These are phyloP conservation scores for Myotis yumanensis DNA, from an alignment of 2,113 vertebrate genomes.

Conservation along the genomic window DNA sequence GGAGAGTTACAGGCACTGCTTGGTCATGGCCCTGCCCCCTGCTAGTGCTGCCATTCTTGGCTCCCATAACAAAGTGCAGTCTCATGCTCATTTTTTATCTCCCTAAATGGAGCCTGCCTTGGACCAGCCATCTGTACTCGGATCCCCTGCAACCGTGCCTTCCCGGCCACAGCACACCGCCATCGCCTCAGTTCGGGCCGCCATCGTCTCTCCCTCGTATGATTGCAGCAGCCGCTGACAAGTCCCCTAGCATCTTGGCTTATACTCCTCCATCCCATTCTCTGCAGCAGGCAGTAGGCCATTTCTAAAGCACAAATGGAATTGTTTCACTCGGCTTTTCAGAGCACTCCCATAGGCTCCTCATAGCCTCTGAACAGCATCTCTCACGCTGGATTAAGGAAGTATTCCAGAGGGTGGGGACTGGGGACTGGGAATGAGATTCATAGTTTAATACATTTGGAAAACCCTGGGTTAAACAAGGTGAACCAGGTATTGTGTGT, in stretches of 20 bases:
- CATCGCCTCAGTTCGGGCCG: background rate
- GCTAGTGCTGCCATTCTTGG: slow-evolving; percentile 58
- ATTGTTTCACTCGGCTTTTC: slow-evolving; percentile 9
- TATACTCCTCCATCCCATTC: background rate
- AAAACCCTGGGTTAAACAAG: background rate
- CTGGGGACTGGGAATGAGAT: background rate
- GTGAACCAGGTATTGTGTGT: background rate
- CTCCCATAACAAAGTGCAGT: slow-evolving; percentile 30
- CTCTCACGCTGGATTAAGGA: background rate
- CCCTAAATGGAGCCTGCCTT: slow-evolving; percentile 42
- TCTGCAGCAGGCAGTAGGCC: slow-evolving; percentile 4
- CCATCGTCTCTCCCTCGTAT: background rate
- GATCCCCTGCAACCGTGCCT: background rate
- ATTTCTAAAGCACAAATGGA: slow-evolving; percentile 34
- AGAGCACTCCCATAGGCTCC: background rate
- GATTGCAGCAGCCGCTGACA: background rate
- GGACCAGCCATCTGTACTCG: background rate
- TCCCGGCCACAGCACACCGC: background rate
- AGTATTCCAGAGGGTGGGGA: background rate
- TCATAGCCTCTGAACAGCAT: background rate
- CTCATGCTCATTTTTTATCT: slow-evolving; percentile 53
- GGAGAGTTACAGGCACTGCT: background rate
- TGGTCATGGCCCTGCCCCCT: slow-evolving; percentile 54
- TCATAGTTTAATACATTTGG: background rate
- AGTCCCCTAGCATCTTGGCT: slow-evolving; percentile 44